Evolutionary conservation across 2,113 vertebrate genomes (phyloP), one percentile per base, ranked within the genome.

Genomic region (Alectura lathami): DNA sequence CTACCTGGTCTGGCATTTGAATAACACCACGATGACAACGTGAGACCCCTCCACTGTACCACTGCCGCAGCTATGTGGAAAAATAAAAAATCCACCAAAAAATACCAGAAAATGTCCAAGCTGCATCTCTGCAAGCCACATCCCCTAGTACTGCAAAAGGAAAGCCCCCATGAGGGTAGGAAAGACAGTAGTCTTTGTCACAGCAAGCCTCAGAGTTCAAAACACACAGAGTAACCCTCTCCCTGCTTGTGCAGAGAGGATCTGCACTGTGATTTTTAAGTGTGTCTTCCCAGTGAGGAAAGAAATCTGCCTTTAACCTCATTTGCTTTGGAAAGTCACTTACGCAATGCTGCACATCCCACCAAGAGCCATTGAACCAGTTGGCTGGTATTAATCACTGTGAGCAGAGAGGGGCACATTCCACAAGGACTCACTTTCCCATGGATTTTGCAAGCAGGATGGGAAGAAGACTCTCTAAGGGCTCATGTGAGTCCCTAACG

Each of bases 231-330:
- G 8, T 22, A 69, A 17, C 16, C 54, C 14, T 51, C 32, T 72
- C 21, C 14, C 16, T 56, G 18, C 48, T 72, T 1, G 1, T 14
- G 29, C 36, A 50, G 48, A 63, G 14, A 22, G 16, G 32, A 36
- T 26, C 45, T 54, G 13, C 3, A 2, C 74, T 27, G 8, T 13
- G 18, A 5, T 36, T 86, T 80, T 45, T 18, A 30, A 57, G 17
- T 0, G 4, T 21, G 9, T 40, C n/a, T 74, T 22, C 24, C 56
- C n/a, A 47, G 0, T 0, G 3, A 70, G 54, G 59, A 48, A 5
- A 66, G 16, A 92, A 53, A 81, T 57, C 21, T 80, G 59, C 76
- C 80, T 88, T 83, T 92, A 45, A 12, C 72, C 72, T 80, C 0
- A 0, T 77, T 93, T 92, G 24, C 45, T 92, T 83, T 3, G 7